Conservation (phyloP, 2,888 invertebrate species). For the Plagodis pulveraria region DNA sequence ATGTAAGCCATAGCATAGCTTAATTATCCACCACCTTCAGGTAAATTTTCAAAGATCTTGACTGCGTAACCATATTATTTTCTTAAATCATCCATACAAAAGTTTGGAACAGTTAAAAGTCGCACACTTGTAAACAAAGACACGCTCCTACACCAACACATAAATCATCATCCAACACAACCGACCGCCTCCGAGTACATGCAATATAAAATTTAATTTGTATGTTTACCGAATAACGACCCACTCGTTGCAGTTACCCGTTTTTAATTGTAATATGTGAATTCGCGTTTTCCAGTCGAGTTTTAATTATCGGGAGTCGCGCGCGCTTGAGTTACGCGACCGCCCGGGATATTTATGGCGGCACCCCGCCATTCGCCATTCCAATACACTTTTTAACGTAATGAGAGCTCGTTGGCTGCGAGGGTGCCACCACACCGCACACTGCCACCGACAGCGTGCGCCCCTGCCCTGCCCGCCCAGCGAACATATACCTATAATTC, state of each 20-base stretch:
- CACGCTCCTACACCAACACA: constrained; percentile 14
- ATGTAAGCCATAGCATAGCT: too few species aligned
- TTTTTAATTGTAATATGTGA: constrained; percentile 84
- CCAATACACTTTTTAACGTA: constrained; percentile 85
- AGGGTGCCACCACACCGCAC: constrained; percentile 45
- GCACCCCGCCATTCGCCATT: constrained; percentile 74
- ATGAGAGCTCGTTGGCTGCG: constrained; percentile 72
- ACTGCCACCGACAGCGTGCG: constrained; percentile 36
- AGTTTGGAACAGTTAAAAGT: too few species aligned
- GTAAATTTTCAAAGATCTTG: too few species aligned
- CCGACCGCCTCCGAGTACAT: constrained; percentile 27
- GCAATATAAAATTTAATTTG: constrained; percentile 52
- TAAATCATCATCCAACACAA: constrained; percentile 28
- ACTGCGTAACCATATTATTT: too few species aligned
- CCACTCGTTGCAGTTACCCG: constrained; percentile 70
- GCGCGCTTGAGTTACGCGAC: constrained; percentile 83
- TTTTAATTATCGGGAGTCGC: constrained; percentile 85
- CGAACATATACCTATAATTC: constrained; percentile 32
- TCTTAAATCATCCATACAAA: too few species aligned
- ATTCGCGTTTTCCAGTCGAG: constrained; percentile 81
- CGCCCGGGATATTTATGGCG: constrained; percentile 83
- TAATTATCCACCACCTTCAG: too few species aligned
- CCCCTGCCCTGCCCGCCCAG: constrained; percentile 10
- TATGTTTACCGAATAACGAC: constrained; percentile 64
- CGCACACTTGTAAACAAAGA: neutral